Evolutionary conservation across 2,113 vertebrate species (phyloP).

Genomic region (Ochotona princeps): DNA sequence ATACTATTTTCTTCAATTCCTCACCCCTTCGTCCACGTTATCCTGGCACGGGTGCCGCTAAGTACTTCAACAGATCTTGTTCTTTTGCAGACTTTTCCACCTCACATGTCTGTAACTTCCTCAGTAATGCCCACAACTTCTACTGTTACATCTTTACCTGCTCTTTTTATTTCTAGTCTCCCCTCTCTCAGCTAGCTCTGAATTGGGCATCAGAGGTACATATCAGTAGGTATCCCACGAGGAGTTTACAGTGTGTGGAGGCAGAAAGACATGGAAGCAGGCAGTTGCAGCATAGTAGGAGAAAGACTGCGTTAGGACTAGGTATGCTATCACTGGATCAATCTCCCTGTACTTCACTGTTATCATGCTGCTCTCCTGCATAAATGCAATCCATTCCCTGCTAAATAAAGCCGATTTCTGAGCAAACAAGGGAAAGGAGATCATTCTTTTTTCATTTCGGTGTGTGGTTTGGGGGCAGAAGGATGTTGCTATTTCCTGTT

Average conservation of each 20-base stretch:
- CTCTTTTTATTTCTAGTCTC: neutral
- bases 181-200: neutral
- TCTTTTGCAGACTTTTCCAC: neutral
- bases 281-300: neutral
- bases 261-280: neutral
- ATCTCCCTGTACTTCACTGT: neutral
- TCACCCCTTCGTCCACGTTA: neutral
- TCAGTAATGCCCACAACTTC: neutral
- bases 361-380: neutral
- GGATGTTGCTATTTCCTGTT: neutral
- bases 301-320: neutral
- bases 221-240: neutral
- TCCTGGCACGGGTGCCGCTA: neutral
- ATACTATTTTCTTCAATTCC: neutral
- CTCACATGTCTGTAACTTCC: neutral
- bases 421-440: neutral
- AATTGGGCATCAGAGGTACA: neutral
- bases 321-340: neutral
- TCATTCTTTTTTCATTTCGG: neutral
- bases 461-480: rapidly evolving
- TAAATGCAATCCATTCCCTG: neutral
- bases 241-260: neutral
- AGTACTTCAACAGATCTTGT: neutral
- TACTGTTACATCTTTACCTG: neutral
- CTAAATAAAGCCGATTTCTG: slow-evolving; percentile 19